These are phyloP conservation scores for Philaenus spumarius DNA, from an alignment of 1,140 invertebrate genomes.

Conservation along the genomic window DNA sequence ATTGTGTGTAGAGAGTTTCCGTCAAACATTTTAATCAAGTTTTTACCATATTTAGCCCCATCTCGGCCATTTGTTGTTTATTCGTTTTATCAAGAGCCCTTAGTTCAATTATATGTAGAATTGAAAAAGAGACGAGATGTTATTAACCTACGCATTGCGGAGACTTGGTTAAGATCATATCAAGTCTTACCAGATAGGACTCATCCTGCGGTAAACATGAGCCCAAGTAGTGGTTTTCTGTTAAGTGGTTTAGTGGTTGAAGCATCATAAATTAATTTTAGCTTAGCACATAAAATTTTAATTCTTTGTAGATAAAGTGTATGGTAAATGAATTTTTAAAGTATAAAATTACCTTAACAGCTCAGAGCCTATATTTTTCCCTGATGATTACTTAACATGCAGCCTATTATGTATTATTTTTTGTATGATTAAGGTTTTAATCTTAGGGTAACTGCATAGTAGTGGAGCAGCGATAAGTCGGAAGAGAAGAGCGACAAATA, in stretches of 20 bases:
- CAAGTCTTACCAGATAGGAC: slow-evolving; percentile 81
- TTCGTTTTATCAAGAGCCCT: slow-evolving; percentile 66
- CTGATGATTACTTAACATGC: no score
- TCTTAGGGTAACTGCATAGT: no score
- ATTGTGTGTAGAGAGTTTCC: slow-evolving; percentile 82
- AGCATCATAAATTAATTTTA: no score
- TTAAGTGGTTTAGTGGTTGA: slow-evolving; percentile 48
- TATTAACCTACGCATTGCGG: slow-evolving; percentile 66
- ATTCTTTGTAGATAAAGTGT: neutral
- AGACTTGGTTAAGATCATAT: slow-evolving; percentile 83
- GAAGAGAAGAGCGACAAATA: no score
- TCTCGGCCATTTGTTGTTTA: slow-evolving; percentile 82
- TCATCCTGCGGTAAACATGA: slow-evolving; percentile 76
- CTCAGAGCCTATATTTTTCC: no score
- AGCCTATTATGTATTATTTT: no score
- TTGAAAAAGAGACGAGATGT: slow-evolving; percentile 63
- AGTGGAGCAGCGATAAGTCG: no score
- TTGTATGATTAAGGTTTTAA: no score
- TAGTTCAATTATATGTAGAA: slow-evolving; percentile 70
- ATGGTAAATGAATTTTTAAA: neutral
- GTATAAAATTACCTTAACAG: no score
- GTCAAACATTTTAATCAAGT: slow-evolving; percentile 59
- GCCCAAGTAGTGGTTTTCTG: slow-evolving; percentile 64
- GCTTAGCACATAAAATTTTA: no score
- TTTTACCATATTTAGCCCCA: slow-evolving; percentile 67